Percentiles rank a stretch among this genome's conserved stretches.
Conservation (phyloP, 35 echinoderm and acorn worm species). For the Ptychodera flava region DNA sequence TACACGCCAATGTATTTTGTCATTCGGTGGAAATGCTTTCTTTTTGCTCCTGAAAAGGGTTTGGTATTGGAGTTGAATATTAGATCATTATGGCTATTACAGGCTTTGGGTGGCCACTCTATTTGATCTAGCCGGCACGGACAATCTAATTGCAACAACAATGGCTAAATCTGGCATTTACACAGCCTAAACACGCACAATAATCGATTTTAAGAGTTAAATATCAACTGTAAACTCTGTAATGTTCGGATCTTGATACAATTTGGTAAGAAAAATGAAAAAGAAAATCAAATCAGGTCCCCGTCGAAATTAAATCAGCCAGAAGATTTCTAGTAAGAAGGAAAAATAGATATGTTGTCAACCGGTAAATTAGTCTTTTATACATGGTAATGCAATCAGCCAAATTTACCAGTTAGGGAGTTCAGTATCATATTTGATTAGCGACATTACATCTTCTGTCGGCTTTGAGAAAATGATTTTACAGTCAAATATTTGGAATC, state of each 20-base stretch:
- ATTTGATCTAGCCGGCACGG: not conserved
- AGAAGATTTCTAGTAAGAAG: not conserved
- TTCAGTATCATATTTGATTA: not conserved
- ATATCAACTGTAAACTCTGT: not conserved
- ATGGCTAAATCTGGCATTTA: not conserved
- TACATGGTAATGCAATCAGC: not conserved
- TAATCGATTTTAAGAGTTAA: not conserved
- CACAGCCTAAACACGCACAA: not conserved
- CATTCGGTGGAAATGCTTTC: too few relatives aligned
- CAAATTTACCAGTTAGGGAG: not conserved
- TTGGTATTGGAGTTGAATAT: too few relatives aligned
- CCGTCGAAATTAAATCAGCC: not conserved
- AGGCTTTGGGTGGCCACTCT: too few relatives aligned
- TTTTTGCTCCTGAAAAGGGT: too few relatives aligned
- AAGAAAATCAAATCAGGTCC: not conserved
- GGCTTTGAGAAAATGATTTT: not conserved
- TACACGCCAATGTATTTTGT: too few relatives aligned
- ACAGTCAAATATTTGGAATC: not conserved
- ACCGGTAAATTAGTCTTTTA: not conserved
- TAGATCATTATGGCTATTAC: too few relatives aligned
- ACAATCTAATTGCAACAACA: not conserved
- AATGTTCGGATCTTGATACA: not conserved
- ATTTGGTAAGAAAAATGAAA: not conserved
- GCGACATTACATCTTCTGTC: not conserved
- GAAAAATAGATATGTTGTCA: not conserved